Percentiles rank a stretch among this genome's conserved stretches.
Conservation (phyloP, 2,797 vertebrate genomes). For the Silurus lanzhouensis region DNA sequence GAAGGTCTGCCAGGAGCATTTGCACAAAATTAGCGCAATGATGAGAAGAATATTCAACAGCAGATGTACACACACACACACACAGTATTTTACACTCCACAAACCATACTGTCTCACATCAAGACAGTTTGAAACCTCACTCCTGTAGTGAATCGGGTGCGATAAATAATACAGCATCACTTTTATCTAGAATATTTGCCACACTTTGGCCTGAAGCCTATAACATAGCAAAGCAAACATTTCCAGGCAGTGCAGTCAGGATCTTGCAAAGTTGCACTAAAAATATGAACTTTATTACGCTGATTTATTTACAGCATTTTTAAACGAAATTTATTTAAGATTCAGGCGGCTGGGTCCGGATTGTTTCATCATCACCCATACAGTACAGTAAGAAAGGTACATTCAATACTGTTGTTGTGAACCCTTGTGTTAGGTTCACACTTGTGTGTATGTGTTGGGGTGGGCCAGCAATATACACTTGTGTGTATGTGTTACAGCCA, state of each 20-base stretch:
- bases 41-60: conserved; percentile 2
- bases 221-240: too few species aligned
- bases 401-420: too few species aligned
- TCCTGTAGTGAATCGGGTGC: neutral
- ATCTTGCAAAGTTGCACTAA: neutral
- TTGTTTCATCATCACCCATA: too few species aligned
- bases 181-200: neutral
- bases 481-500: too few species aligned
- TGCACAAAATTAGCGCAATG: neutral
- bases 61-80: neutral
- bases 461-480: too few species aligned
- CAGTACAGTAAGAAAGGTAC: too few species aligned
- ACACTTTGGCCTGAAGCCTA: neutral
- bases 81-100: neutral
- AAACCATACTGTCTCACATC: neutral
- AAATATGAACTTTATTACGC: neutral
- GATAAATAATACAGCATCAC: neutral
- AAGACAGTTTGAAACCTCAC: neutral
- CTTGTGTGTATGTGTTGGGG: too few species aligned
- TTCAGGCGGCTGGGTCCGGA: too few species aligned
- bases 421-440: too few species aligned
- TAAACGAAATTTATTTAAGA: too few species aligned
- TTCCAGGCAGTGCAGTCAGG: neutral
- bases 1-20: neutral
- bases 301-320: neutral